Evolutionary conservation across 2,797 vertebrate species (phyloP), one percentile per base, ranked within the genome.

Genomic region (Ibycter americanus): DNA sequence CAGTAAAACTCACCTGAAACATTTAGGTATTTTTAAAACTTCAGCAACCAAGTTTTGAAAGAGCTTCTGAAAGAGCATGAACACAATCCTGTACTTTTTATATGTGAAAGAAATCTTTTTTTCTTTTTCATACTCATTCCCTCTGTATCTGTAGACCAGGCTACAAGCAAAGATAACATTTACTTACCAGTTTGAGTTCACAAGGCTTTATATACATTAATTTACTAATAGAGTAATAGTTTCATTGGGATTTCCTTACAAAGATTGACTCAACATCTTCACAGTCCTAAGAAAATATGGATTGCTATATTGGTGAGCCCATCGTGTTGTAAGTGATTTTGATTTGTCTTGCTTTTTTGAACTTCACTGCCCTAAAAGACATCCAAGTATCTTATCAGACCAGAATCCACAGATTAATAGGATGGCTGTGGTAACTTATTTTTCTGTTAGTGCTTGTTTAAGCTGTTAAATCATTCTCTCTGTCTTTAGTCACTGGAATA

Each of bases 1-100:
- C 67, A 90, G 71, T 47, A 90, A 89, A 94, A 94, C 25, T 78
- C 81, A 83, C 31, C 74, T 68, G 79, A 85, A 94, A 63, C 56
- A 65, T 31, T 72, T 20, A 81, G 29, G 15, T 80, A 61, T 63
- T 94, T 80, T 68, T 29, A 87, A 90, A 89, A 90, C 65, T 77
- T 87, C 56, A 89, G 44, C 32, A 49, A 70, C 21, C 1, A 1
- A 46, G 29, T 84, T 89, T 77, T 65, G 52, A 94, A 92, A 32
- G 18, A 88, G 31, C 40, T 92, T 83, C 82, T 49, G 36, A 70
- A 92, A 85, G 27, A 72, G 20, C 22, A 73, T 10, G 9, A 86
- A 32, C 15, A 61, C 8, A 81, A 77, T 23, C 16, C 44, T 44
- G 11, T 38, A 52, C 8, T 38, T 54, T 25, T 52, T 58, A 11